Evolutionary conservation across 2,888 invertebrate genomes (phyloP).

Genomic region (Melanostoma mellinum): DNA sequence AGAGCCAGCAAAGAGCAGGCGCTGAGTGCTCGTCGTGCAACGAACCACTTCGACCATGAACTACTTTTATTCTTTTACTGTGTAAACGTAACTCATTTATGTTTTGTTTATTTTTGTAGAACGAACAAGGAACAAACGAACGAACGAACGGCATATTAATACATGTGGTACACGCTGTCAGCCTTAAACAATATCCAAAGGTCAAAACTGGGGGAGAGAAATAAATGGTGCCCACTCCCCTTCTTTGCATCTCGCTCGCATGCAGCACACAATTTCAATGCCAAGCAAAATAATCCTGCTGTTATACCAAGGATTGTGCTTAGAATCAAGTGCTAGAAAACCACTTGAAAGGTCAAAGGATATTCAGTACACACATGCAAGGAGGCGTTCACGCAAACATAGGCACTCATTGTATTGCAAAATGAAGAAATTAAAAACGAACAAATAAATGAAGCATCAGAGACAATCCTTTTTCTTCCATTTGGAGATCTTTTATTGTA

Average conservation of each 20-base stretch:
- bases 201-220: conserved; percentile 54
- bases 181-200: conserved; percentile 60
- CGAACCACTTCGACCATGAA: conserved; percentile 66
- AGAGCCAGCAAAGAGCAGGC: background rate
- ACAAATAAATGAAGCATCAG: conserved; percentile 39
- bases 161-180: conserved; percentile 43
- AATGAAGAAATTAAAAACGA: conserved; percentile 58
- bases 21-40: conserved; percentile 33
- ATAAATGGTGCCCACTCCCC: conserved; percentile 25
- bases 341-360: conserved; percentile 65
- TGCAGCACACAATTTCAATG: conserved; percentile 51
- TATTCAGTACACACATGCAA: conserved; percentile 27
- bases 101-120: no score
- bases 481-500: conserved; percentile 46
- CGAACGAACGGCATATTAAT: conserved; percentile 20
- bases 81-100: conserved; percentile 33
- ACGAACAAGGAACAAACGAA: no score
- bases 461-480: conserved; percentile 54
- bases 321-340: conserved; percentile 57
- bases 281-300: conserved; percentile 52
- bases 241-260: conserved; percentile 36
- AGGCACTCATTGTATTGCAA: conserved; percentile 18
- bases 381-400: conserved; percentile 20
- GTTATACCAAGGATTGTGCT: conserved; percentile 46
- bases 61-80: conserved; percentile 41